These are phyloP conservation scores for Orthosia incerta DNA, from an alignment of 2,888 invertebrate genomes.

Conservation along the genomic window DNA sequence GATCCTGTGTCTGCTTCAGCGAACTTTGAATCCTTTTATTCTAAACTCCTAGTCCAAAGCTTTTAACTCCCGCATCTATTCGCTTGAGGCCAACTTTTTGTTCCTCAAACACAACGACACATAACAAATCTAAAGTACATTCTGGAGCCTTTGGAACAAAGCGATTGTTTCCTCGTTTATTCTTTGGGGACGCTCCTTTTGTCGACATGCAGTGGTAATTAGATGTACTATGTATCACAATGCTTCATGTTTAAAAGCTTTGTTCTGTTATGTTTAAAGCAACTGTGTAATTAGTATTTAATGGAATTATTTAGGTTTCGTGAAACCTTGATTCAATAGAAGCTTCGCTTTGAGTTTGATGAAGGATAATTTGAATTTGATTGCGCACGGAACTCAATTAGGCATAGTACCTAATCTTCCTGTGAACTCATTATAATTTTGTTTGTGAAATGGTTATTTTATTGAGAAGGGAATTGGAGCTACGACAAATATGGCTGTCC, in stretches of 20 bases:
- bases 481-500: neutral
- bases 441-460: neutral
- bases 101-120: constrained; percentile 50
- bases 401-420: constrained; percentile 1
- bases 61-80: constrained; percentile 47
- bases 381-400: constrained; percentile 31
- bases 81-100: constrained; percentile 58
- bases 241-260: constrained; percentile 42
- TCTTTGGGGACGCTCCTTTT: constrained; percentile 58
- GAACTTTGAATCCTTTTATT: constrained; percentile 21
- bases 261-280: constrained; percentile 30
- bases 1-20: neutral
- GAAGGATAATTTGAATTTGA: constrained; percentile 38
- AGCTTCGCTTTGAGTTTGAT: constrained; percentile 12
- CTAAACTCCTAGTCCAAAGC: constrained; percentile 42
- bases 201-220: constrained; percentile 60
- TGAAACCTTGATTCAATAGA: constrained; percentile 8
- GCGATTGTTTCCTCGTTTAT: constrained; percentile 60
- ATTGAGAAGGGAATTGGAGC: neutral
- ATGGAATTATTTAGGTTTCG: constrained; percentile 37
- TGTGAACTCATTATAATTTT: neutral
- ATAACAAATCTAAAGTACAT: constrained; percentile 54
- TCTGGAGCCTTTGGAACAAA: constrained; percentile 62
- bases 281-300: constrained; percentile 29
- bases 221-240: constrained; percentile 49